Base-by-base conservation (phyloP, 2,888 invertebrate genomes). In the Netelia melanura region DNA sequence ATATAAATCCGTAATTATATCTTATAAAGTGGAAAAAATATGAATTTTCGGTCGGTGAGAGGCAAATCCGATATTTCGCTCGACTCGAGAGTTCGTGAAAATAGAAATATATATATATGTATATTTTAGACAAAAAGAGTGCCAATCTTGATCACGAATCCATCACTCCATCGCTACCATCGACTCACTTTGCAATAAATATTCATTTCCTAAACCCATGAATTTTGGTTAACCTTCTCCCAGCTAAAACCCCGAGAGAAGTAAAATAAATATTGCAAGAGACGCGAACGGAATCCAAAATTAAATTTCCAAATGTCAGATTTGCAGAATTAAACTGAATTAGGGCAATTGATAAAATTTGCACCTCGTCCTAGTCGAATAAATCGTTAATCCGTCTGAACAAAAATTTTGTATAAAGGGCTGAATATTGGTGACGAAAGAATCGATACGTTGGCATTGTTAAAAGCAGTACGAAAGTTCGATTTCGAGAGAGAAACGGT, bases 401-500 rank as follows among this genome's bases (percentile, higher is more conserved):
- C 17, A 0, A 5, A 21, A 58, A 58, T 8, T 10, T 5, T 21
- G 58, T 9, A 21, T 5, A 21, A 23, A 58, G 64, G 25, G 23
- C 9, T 30, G 58, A 71, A 77, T 61, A 65, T 78, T 67, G 52
- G 43, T 74, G 65, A 67, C 44, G 56, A 21, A 6, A 44, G 23
- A 83, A 79, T 68, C 79, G 38, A 83, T 79, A 83, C 38, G 44
- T 52, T 23, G 64, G 65, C 43, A 56, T 62, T 83, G 68, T 74
- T 52, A 61, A 75, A 75, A 38, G 52, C 38, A 48, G 25, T 9
- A 17, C 21, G 25, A 43, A 21, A 43, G 58, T 54, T 75, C 17
- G 43, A 17, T 65, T 64, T 17, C 11, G 21, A 10, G 6, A 56
- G 11, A 44, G 14, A 54, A 21, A 30, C 21, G 9, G 17, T 62